Evolutionary conservation across 2,797 vertebrate genomes (phyloP), one percentile per base, ranked within the genome.

Genomic region (Natrix natrix): DNA sequence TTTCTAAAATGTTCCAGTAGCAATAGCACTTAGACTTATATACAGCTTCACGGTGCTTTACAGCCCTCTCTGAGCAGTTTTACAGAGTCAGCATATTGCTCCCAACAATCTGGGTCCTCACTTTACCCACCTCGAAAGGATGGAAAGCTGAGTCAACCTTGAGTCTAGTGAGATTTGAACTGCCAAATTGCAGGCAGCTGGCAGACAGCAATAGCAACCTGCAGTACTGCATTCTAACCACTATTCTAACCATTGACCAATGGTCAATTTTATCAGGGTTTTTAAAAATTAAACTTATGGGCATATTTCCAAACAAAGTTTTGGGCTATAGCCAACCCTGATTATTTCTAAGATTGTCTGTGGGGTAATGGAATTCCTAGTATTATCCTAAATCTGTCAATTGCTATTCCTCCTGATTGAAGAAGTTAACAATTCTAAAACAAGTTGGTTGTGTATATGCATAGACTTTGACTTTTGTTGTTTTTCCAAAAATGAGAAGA

Each of bases 401-500:
- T 26, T 61, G 48, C 24, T 60, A 16, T 91, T 83, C 8, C 26
- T 61, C 43, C 63, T 60, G 69, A 89, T 61, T 28, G 8, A 32
- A 55, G 48, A 59, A 0, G 0, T 88, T 93, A 83, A 91, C 69
- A 91, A 89, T 1, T 88, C 87, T 61, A 91, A 87, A 63, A 61
- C 48, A 90, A 69, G 61, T 26, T 63, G 32, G 55, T 52, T 60
- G 48, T 55, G 52, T 69, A 8, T 37, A 20, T 60, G 22, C 56
- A 17, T 28, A 4, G 54, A 24, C 17, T 57, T 87, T 86, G 43
- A 86, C 14, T 93, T 54, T 32, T 89, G 20, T 93, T 91, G 37
- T 91, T 97, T 90, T 83, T 96, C 91, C 63, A 57, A 91, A 90
- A 83, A 54, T 94, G 55, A 28, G 92, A 92, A 95, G 93, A 94